phyloP scores from a whole-genome alignment of 1,140 invertebrate species.

The Fopius arisanus region DNA sequence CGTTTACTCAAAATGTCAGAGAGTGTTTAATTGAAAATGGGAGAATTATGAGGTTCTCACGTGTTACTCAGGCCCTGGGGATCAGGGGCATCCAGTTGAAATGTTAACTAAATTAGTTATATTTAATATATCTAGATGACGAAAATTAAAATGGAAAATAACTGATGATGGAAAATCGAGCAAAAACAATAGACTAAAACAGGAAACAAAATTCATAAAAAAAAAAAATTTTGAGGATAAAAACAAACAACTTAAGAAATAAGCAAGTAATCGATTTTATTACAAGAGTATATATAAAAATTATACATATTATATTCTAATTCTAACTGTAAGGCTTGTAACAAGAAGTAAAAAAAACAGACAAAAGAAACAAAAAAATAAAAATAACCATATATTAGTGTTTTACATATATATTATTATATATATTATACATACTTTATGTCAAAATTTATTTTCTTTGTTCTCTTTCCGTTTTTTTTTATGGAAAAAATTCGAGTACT shows the following conservation, averaged over 20 bases:
- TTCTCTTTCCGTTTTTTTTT: slow-evolving; percentile 45
- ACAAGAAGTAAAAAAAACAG: slow-evolving; percentile 45
- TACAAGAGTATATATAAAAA: slow-evolving; percentile 63
- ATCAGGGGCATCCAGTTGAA: background rate
- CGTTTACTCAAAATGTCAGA: background rate
- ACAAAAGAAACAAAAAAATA: slow-evolving; percentile 26
- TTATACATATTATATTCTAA: slow-evolving; percentile 65
- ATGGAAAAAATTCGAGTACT: slow-evolving; percentile 19
- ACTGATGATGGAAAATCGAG: background rate
- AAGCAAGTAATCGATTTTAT: slow-evolving; percentile 64
- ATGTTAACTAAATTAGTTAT: slow-evolving; percentile 8
- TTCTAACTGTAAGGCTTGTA: slow-evolving; percentile 62
- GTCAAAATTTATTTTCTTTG: slow-evolving; percentile 31
- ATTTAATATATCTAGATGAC: slow-evolving; percentile 62
- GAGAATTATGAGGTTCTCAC: background rate
- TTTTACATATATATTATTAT: slow-evolving; percentile 59
- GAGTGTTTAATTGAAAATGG: background rate
- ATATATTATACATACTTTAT: slow-evolving; percentile 26
- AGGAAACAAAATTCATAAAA: background rate
- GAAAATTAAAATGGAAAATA: slow-evolving; percentile 14
- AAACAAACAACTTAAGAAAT: slow-evolving; percentile 5
- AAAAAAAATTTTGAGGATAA: slow-evolving; percentile 1
- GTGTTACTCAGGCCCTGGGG: too few species aligned
- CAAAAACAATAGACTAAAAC: background rate
- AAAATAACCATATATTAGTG: slow-evolving; percentile 65